A percentile compares a stretch with the other conserved stretches of the same genome.
phyloP scores from a whole-genome alignment of 1,140 invertebrate genomes.

The Anthonomus grandis region DNA sequence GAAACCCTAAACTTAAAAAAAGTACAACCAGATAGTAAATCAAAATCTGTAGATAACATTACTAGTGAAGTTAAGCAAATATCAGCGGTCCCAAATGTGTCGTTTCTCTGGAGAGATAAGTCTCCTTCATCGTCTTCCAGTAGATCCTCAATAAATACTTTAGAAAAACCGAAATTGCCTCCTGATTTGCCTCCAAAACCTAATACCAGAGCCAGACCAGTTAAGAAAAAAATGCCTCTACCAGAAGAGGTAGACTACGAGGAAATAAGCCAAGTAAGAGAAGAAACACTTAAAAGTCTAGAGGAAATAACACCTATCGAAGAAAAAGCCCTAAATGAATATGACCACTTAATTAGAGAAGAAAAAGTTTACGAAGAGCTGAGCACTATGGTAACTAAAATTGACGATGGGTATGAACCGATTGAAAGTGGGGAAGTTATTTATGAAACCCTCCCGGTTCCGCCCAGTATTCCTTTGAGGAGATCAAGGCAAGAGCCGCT shows the following conservation, averaged over 20 bases:
- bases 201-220: constrained; percentile 1
- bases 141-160: constrained; percentile 2
- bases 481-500: constrained; percentile 31
- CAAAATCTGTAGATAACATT: constrained; percentile 18
- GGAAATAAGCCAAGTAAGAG: constrained; percentile 7
- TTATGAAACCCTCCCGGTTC: constrained; percentile 39
- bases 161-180: constrained; percentile 12
- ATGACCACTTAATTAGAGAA: constrained; percentile 10
- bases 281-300: constrained; percentile 9
- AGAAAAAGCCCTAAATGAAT: too few relatives aligned
- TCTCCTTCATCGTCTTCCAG: constrained; percentile 9
- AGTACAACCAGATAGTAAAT: constrained; percentile 20
- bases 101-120: constrained; percentile 37
- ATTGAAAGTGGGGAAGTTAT: constrained; percentile 27
- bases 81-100: constrained; percentile 30
- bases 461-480: constrained; percentile 14
- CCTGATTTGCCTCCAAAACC: constrained; percentile 27
- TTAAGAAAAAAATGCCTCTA: constrained; percentile 25
- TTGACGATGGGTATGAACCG: constrained; percentile 34
- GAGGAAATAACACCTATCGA: neutral
- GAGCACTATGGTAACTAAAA: constrained; percentile 17
- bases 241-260: constrained; percentile 13
- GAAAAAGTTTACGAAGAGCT: constrained; percentile 36
- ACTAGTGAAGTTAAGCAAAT: neutral
- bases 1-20: constrained; percentile 34